Percentiles rank a stretch among this genome's conserved stretches.
Evolutionary conservation across 92 coral and sea anemone species (phyloP).

Genomic region (Phenganax subtilis): DNA sequence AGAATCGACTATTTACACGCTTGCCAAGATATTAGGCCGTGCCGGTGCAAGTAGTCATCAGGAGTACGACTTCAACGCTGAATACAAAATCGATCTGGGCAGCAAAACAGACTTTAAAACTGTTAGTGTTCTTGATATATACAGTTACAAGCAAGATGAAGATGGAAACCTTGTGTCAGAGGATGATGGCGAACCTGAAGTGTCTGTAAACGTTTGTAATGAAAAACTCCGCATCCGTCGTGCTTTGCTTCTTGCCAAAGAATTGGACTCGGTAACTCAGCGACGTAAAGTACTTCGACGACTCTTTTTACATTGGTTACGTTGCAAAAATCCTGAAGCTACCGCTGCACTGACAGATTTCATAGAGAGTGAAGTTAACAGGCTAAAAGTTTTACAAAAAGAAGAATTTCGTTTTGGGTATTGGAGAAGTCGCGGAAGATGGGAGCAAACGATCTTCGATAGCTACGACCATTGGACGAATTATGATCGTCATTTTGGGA

Average conservation of each 20-base stretch:
- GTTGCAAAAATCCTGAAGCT: constrained; percentile 82
- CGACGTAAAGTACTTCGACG: constrained; percentile 80
- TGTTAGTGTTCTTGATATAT: constrained; percentile 86
- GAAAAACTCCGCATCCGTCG: constrained; percentile 75
- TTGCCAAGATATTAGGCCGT: constrained; percentile 64
- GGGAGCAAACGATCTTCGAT: constrained; percentile 73
- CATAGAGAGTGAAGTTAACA: constrained; percentile 74
- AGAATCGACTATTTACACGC: constrained; percentile 14
- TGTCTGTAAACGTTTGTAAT: background rate
- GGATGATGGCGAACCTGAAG: constrained; percentile 33
- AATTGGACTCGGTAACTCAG: constrained; percentile 60
- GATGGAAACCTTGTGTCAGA: constrained; percentile 41
- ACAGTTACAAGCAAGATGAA: constrained; percentile 67
- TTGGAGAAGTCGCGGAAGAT: constrained; percentile 82
- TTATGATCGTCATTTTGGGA: constrained; percentile 10
- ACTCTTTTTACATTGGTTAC: constrained; percentile 85
- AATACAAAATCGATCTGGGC: constrained; percentile 81
- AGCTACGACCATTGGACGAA: constrained; percentile 55
- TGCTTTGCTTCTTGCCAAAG: constrained; percentile 81
- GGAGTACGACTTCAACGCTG: constrained; percentile 78
- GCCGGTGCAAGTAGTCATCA: constrained; percentile 42
- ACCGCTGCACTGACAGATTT: constrained; percentile 80
- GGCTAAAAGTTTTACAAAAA: constrained; percentile 49
- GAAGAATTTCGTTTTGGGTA: constrained; percentile 52
- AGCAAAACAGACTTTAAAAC: constrained; percentile 63